Evolutionary conservation across 2,113 vertebrate genomes (phyloP), one percentile per base, ranked within the genome.

Genomic region (Takifugu flavidus): DNA sequence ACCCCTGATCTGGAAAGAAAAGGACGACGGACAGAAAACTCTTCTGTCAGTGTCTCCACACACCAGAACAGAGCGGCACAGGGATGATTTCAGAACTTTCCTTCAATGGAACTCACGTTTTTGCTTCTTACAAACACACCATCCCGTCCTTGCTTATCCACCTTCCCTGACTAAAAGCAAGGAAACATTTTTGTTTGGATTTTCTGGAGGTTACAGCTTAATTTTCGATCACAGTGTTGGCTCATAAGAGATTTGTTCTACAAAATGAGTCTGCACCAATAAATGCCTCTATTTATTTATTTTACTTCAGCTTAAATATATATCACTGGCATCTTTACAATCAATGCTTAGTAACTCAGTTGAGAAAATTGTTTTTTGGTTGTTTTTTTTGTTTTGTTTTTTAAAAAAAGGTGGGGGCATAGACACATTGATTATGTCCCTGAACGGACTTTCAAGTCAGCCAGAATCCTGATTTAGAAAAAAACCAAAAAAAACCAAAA

Each of bases 251-350:
- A 65, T 70, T 78, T 67, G 28, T 74, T 29, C 39, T 65, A 67
- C 49, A 74, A 60, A 77, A 80, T 74, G 76, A 68, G 76, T 86
- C 82, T 72, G 61, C 77, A 65, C 57, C 10, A 65, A 79, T 58
- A 62, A 59, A 71, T 25, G 47, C 73, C 72, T 78, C 49, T 25
- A 67, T 82, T 86, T 43, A 43, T 43, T 8, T 43, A 20, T 87
- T 87, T 83, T 83, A 84, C 75, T 86, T 87, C 39, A 79, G 78
- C 81, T 82, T 64, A 69, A 82, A 85, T 73, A 86, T 74, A 75
- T 56, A 81, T 75, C 66, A 75, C 13, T 62, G 74, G 66, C 80
- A 73, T 86, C 47, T 69, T 20, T 25, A 55, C 71, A 26, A 66
- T 55, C 74, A 25, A 49, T 57, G 68, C 73, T 83, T 58, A 75